These are phyloP conservation scores for Labeo calbasu DNA, from an alignment of 2,797 vertebrate genomes.

Conservation along the genomic window DNA sequence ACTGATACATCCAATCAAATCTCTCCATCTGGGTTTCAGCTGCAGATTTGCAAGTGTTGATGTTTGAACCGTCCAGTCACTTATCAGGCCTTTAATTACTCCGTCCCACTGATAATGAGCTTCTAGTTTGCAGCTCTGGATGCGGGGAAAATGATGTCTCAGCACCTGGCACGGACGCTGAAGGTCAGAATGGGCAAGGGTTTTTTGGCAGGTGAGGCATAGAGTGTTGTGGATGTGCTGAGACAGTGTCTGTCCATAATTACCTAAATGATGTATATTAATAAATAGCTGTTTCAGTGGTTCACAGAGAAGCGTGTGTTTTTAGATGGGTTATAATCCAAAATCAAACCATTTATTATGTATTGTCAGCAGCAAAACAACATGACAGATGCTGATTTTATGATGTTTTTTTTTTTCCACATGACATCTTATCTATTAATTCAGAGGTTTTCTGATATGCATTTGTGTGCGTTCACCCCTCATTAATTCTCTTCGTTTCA, in stretches of 20 bases:
- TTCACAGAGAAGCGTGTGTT: background rate
- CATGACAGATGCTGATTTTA: constrained; percentile 6
- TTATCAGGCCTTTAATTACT: constrained; percentile 43
- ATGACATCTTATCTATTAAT: background rate
- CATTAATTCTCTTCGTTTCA: constrained; percentile 33
- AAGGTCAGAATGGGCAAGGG: constrained; percentile 21
- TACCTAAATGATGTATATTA: constrained; percentile 10
- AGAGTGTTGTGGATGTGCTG: constrained; percentile 6
- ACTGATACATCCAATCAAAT: constrained; percentile 23
- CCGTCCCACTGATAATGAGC: constrained; percentile 28
- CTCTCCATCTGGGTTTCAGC: constrained; percentile 37
- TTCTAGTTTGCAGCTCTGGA: constrained; percentile 21
- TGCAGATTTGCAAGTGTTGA: constrained; percentile 30
- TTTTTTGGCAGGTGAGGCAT: constrained; percentile 15
- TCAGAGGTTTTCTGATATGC: constrained; percentile 12
- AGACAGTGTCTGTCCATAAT: background rate
- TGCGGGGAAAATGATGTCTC: constrained; percentile 19
- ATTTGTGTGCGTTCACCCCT: background rate
- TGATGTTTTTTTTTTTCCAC: background rate
- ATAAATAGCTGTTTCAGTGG: constrained; percentile 8
- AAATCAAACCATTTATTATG: background rate
- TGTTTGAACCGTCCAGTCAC: constrained; percentile 6
- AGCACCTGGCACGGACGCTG: constrained; percentile 31
- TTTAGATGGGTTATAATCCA: constrained; percentile 7
- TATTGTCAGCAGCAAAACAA: background rate